Base-by-base conservation (phyloP, 2,888 invertebrate species). In the Phortica magna region DNA sequence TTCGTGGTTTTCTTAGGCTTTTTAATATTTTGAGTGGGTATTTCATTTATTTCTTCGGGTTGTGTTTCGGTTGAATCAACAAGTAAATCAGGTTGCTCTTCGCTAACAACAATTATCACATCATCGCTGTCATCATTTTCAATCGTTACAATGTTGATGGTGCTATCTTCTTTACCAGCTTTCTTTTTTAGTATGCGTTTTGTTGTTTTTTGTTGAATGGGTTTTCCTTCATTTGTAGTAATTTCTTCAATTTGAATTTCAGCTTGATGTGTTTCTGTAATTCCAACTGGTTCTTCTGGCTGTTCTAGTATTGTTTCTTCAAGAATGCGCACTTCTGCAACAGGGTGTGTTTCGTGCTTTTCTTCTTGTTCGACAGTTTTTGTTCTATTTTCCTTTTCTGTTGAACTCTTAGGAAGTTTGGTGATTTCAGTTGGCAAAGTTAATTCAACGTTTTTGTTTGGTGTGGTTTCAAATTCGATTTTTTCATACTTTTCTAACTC, bases 401-500 rank as follows among this genome's bases (percentile, higher is more conserved):
- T 31, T 31, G 90, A 78, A 86, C 87, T 85, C 42, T 78, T 74
- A 83, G 89, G 88, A 59, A 88, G 84, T 31, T 88, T 91, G 19
- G 81, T 76, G 12, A 88, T 72, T 68, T 77, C 76, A 19, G 90
- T 71, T 2, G 78, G 71, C 53, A 74, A 53, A 0, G 57, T 10
- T 4, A 78, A 53, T 41, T 87, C 85, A 10, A 61, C 78, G 75
- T 19, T 83, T 87, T 57, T 85, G 89, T 39, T 87, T 88, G 0
- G 81, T 7, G 75, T 53, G 2, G 82, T 22, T 79, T 92, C 92
- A n/a, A 90, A 82, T n/a, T 91, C 91, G 22, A 89, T 77, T 85
- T 92, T 91, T 79, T 92, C 91, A 67, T 92, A 90, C 80, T 91
- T 92, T 73, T 92, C 91, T 1, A 91, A 83, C 79, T 91, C 90